Conservation (phyloP, 2,888 invertebrate species). For the Scrobipalpa costella region DNA sequence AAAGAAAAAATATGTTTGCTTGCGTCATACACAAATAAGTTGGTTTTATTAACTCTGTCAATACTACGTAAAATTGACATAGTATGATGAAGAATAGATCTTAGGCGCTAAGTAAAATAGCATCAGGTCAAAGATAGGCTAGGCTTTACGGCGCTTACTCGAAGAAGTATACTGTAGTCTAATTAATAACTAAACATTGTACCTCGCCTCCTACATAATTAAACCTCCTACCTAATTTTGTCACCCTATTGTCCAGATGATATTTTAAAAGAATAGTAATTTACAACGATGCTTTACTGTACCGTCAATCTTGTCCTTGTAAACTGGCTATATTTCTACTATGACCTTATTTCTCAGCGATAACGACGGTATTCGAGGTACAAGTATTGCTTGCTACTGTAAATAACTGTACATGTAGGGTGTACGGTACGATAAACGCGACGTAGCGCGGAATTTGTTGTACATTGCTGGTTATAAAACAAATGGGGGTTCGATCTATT, state of each 20-base stretch:
- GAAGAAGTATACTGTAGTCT: too few species aligned
- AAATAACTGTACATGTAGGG: conserved; percentile 2
- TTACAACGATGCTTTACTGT: conserved; percentile 15
- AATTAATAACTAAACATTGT: too few species aligned
- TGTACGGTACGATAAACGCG: not conserved
- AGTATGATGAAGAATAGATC: too few species aligned
- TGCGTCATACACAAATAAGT: conserved; percentile 19
- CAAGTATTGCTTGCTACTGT: not conserved
- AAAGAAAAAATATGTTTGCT: not conserved
- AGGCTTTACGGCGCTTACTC: too few species aligned
- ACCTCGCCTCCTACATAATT: too few species aligned
- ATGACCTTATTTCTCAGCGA: not conserved
- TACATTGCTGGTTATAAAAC: not conserved
- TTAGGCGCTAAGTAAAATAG: too few species aligned
- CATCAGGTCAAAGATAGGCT: too few species aligned
- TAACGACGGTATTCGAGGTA: conserved; percentile 10
- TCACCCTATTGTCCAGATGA: not conserved
- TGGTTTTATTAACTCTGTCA: too few species aligned
- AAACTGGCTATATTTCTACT: not conserved
- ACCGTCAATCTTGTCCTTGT: not conserved
- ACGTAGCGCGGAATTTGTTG: not conserved
- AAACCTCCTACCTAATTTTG: not conserved
- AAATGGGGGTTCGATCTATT: not conserved
- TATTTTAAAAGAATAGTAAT: not conserved
- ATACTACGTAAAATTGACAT: too few species aligned